Evolutionary conservation across 2,113 vertebrate genomes (phyloP), one percentile per base, ranked within the genome.

Genomic region (Delphinus delphis): DNA sequence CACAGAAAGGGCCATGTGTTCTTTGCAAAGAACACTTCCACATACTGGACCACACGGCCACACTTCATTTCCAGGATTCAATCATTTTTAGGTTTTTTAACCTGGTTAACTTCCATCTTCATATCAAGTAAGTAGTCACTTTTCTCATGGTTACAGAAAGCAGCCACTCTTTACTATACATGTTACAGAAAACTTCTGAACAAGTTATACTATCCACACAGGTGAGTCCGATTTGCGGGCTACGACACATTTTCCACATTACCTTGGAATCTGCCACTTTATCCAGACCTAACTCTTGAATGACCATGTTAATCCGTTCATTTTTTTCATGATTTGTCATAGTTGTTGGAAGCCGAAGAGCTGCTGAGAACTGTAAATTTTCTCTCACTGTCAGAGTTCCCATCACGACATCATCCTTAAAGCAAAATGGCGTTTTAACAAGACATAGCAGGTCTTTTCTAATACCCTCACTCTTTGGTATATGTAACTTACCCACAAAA

Each of bases 251-350:
- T 70, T 55, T 0, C 3, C 33, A 50, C 26, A 20, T 98, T 98
- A 99, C 99, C 99, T 99, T 99, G 70, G 99, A 98, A 97, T 99
- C 99, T 1, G 99, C 99, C 97, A 99, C 99, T 98, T 99, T 99
- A 21, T 97, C 98, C 97, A 99, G 99, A 28, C 99, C 99, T 71
- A 99, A 98, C 20, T 99, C 99, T 88, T 98, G 98, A 93, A 99
- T 98, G 94, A 99, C 98, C 83, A 97, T 98, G 95, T 99, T 98
- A 63, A 99, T 99, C 31, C 99, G 98, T 25, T 98, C 98, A 20
- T 99, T 98, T 95, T 99, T 99, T 79, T 99, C 99, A 0, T 44
- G 92, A 74, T 98, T 98, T 1, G 68, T 98, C 97, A 99, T 98
- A 0, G 99, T 98, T 23, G 97, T 98, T 4, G 99, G 99, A 81